Percentiles rank a stretch among this genome's conserved stretches.
Conservation (phyloP, 2,797 vertebrate species). For the Microctenopoma steveboyesi region DNA sequence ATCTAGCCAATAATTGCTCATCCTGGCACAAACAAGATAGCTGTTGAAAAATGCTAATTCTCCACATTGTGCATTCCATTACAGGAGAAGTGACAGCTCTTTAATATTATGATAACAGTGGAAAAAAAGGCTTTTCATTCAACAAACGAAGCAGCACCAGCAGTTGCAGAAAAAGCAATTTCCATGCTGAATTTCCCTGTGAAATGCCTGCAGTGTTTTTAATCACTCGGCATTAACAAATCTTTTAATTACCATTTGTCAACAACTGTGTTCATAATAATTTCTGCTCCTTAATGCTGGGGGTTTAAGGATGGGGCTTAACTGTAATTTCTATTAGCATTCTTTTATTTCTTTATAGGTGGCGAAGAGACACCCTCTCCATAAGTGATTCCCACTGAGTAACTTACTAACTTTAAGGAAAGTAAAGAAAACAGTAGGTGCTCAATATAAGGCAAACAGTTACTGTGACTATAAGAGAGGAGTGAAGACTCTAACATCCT, state of each 20-base stretch:
- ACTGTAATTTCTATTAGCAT: conserved; percentile 65
- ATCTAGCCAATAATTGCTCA: conserved; percentile 76
- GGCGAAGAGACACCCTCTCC: conserved; percentile 36
- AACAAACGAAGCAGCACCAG: conserved; percentile 64
- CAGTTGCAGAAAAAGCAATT: conserved; percentile 77
- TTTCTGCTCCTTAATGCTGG: conserved; percentile 68
- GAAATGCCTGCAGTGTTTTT: conserved; percentile 82
- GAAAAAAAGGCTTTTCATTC: conserved; percentile 61
- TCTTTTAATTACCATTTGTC: conserved; percentile 85
- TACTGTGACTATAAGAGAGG: background rate
- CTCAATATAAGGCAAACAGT: background rate
- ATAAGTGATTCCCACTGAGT: conserved; percentile 36
- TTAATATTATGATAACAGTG: conserved; percentile 79
- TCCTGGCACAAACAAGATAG: conserved; percentile 78
- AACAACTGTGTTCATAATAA: conserved; percentile 78
- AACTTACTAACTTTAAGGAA: background rate
- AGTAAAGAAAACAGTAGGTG: background rate
- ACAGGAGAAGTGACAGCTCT: conserved; percentile 78
- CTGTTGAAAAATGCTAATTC: conserved; percentile 78
- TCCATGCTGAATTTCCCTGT: conserved; percentile 79
- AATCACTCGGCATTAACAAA: conserved; percentile 84
- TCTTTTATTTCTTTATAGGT: conserved; percentile 51
- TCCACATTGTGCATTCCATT: conserved; percentile 80
- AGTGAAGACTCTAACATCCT: background rate
- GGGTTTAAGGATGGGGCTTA: conserved; percentile 57